Evolutionary conservation across 2,888 invertebrate species (phyloP).

Genomic region (Plemyria rubiginata): DNA sequence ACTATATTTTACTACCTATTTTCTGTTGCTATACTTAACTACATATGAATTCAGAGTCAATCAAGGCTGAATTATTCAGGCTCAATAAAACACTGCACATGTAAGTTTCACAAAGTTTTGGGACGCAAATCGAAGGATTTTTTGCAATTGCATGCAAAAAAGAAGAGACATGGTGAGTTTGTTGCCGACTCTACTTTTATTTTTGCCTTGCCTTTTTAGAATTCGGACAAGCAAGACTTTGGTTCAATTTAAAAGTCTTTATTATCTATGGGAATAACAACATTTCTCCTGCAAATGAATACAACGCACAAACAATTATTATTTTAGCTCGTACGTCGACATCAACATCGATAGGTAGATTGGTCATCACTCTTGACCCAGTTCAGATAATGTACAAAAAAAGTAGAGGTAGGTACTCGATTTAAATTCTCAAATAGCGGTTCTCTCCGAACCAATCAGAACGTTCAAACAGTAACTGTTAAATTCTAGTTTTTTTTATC

Average conservation of each 20-base stretch:
- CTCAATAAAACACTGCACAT: too few species aligned
- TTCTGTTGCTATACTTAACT: too few species aligned
- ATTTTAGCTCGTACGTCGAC: too few species aligned
- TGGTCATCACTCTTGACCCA: constrained; percentile 16
- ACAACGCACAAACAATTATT: too few species aligned
- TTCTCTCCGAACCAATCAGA: constrained; percentile 30
- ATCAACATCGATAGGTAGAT: background rate
- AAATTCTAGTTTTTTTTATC: constrained; percentile 21
- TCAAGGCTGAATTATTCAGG: too few species aligned
- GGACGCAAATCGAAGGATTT: too few species aligned
- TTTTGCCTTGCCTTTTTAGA: constrained; percentile 22
- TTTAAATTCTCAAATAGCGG: constrained; percentile 21
- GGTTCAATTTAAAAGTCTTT: constrained; percentile 7
- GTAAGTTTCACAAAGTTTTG: too few species aligned
- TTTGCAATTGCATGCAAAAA: background rate
- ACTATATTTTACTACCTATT: too few species aligned
- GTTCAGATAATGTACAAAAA: constrained; percentile 4
- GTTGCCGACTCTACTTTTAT: constrained; percentile 23
- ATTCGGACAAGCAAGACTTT: constrained; percentile 29
- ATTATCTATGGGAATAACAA: background rate
- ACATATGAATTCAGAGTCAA: too few species aligned
- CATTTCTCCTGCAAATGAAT: background rate
- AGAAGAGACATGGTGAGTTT: background rate
- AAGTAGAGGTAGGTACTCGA: constrained; percentile 12
- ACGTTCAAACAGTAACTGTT: constrained; percentile 37